Base-by-base conservation (phyloP, 2,797 vertebrate species). In the Phylloscopus collybita region DNA sequence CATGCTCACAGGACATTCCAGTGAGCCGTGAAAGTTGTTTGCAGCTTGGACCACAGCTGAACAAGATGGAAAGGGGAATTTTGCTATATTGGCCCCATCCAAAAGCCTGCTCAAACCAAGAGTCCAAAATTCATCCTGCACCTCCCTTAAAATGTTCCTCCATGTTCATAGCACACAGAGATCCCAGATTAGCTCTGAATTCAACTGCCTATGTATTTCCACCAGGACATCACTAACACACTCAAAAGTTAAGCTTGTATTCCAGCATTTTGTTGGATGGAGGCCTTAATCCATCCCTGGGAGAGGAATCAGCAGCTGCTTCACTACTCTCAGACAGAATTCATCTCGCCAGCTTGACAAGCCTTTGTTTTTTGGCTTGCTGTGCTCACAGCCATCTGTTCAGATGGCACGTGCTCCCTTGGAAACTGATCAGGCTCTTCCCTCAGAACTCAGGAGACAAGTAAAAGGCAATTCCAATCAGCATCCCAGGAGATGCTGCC, bases 331-430 rank as follows among this genome's bases (percentile, higher is more conserved):
- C 91, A 56, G 81, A 87, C 49, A 95, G 92, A 90, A 95, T 93
- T 66, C 14, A 16, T 80, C 74, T 94, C 90, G 91, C 78, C 80
- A 56, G 80, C 85, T 59, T 3, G 7, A 91, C 51, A 73, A 82
- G 76, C 26, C 81, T 61, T 54, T 66, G 70, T 71, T 96, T 93
- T 74, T 78, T 92, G 85, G 88, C 94, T 92, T 64, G 53, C 85
- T 92, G 74, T 17, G 7, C 74, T 94, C 85, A 22, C 71, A 75
- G 59, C 93, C 96, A 97, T 96, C 95, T 97, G 95, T 65, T 95
- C 84, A 59, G 53, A 88, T 90, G 80, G 67, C 91, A 92, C 1
- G 1, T 80, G 81, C 54, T 96, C 59, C 73, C 50, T 49, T 22
- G 38, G 56, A 87, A 91, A 64, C 56, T 26, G 27, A 25, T 42